Evolutionary conservation across 1,140 invertebrate species (phyloP).

Genomic region (Panagrolaimus sp.): DNA sequence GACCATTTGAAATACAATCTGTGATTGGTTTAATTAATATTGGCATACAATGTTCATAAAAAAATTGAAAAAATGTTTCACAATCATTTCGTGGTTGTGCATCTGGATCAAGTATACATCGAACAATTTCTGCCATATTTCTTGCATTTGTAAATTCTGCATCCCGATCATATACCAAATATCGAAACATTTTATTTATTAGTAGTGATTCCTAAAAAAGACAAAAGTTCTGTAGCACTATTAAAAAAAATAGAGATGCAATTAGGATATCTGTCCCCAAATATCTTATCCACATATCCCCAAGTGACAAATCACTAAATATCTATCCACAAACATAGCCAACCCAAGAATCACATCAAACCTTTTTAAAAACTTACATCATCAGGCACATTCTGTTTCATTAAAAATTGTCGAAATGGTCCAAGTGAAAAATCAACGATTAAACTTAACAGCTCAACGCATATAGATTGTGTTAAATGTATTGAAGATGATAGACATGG

Average conservation of each 20-base stretch:
- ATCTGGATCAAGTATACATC: conserved; percentile 90
- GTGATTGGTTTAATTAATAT: conserved; percentile 45
- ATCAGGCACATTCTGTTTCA: conserved; percentile 43
- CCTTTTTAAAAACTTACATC: conserved; percentile 28
- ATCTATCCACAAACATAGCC: no score
- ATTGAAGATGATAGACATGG: conserved; percentile 67
- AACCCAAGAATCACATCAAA: conserved; percentile 11
- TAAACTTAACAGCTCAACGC: conserved; percentile 93
- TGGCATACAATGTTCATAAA: conserved; percentile 96
- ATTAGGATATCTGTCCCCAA: no score
- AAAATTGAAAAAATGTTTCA: conserved; percentile 76
- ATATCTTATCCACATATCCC: no score
- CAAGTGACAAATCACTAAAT: no score
- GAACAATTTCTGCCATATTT: conserved; percentile 66
- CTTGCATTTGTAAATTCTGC: conserved; percentile 81
- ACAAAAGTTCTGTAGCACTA: neutral
- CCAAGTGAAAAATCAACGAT: conserved; percentile 97
- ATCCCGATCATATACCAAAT: conserved; percentile 71
- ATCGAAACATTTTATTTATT: conserved; percentile 92
- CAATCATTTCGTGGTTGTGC: conserved; percentile 65
- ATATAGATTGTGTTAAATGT: conserved; percentile 79
- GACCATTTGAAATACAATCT: conserved; percentile 45
- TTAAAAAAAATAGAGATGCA: no score
- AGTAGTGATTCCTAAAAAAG: conserved; percentile 76
- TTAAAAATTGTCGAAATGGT: conserved; percentile 85